These are phyloP conservation scores for Metaphire vulgaris DNA, from an alignment of 1,140 invertebrate species.

Conservation along the genomic window DNA sequence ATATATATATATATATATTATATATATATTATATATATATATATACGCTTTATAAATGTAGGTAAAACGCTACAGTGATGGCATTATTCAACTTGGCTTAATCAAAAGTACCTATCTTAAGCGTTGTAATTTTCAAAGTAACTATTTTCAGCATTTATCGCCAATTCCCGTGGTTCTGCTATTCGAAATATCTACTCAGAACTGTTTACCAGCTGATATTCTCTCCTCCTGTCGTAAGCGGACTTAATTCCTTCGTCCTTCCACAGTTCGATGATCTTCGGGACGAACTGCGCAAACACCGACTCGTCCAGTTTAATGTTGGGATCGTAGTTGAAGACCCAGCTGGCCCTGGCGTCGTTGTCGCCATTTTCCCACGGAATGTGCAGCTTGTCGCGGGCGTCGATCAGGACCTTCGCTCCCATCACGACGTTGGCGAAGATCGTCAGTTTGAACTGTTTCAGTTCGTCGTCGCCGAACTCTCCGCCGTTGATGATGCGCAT, in stretches of 20 bases:
- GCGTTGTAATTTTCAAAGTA: no score
- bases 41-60: no score
- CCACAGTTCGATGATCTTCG: slow-evolving; percentile 72
- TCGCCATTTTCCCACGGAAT: slow-evolving; percentile 80
- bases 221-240: slow-evolving; percentile 94
- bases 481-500: slow-evolving; percentile 97
- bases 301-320: slow-evolving; percentile 66
- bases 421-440: slow-evolving; percentile 89
- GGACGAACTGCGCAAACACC: slow-evolving; percentile 74
- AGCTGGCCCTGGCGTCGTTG: slow-evolving; percentile 37
- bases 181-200: no score
- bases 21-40: no score
- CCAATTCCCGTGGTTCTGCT: no score
- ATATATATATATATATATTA: no score
- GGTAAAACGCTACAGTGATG: no score
- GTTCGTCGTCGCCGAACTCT: slow-evolving; percentile 76
- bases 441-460: slow-evolving; percentile 76
- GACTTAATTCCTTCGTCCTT: slow-evolving; percentile 85
- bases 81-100: no score
- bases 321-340: slow-evolving; percentile 54
- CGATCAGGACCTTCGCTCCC: slow-evolving; percentile 87
- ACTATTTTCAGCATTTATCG: no score
- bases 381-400: slow-evolving; percentile 83
- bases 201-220: slow-evolving; percentile 97
- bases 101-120: no score